A percentile compares a stretch with the other conserved stretches of the same genome.
These are phyloP conservation scores for Boulengeromyrus knoepffleri DNA, from an alignment of 2,113 vertebrate species.

Conservation along the genomic window DNA sequence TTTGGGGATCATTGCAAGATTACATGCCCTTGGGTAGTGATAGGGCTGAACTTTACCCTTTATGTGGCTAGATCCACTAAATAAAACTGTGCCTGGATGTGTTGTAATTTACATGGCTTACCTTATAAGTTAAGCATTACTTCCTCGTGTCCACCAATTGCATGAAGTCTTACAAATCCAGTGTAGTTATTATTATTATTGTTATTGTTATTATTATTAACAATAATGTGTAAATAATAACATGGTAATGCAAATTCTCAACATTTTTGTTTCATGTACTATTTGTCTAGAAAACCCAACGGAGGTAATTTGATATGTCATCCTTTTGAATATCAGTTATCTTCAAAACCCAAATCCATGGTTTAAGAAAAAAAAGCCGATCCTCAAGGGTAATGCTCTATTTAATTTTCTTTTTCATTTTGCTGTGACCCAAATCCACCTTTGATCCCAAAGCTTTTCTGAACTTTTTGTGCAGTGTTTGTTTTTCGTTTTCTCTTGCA, in stretches of 20 bases:
- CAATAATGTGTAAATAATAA: constrained; percentile 25
- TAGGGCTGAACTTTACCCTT: background rate
- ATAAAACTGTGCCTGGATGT: background rate
- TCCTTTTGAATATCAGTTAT: background rate
- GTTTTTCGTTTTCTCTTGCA: background rate
- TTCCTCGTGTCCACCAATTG: constrained; percentile 38
- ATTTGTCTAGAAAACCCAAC: background rate
- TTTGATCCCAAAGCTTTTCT: background rate
- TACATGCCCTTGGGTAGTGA: background rate
- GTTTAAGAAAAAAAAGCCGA: background rate
- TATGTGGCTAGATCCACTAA: background rate
- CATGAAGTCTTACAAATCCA: constrained; percentile 23
- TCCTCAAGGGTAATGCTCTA: background rate
- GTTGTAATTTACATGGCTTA: background rate
- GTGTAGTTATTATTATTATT: background rate
- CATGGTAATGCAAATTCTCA: background rate
- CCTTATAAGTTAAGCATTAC: background rate
- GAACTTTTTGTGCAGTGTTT: background rate
- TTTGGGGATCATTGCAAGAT: background rate
- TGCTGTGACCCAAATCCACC: constrained; percentile 1
- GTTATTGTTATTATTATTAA: background rate
- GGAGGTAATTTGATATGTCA: background rate
- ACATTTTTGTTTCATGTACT: background rate
- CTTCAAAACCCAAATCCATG: background rate
- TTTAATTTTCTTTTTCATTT: constrained; percentile 7